Evolutionary conservation across 2,113 vertebrate genomes (phyloP).

Genomic region (Melospiza melodia): DNA sequence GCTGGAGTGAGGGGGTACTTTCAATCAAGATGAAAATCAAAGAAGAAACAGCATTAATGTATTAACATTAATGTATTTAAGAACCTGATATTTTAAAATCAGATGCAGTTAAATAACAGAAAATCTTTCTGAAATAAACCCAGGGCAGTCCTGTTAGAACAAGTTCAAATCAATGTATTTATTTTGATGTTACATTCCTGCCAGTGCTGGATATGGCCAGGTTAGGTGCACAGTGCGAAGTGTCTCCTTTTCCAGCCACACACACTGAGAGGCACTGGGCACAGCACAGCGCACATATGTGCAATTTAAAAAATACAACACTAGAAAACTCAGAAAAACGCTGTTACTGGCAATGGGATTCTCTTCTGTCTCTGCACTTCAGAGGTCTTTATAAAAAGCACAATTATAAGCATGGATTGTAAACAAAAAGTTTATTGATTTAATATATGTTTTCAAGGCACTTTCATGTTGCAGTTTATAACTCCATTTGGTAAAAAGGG

Average conservation of each 20-base stretch:
- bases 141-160: not conserved
- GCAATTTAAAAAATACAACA: not conserved
- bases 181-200: not conserved
- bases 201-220: not conserved
- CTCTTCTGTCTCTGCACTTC: not conserved
- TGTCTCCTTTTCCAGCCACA: not conserved
- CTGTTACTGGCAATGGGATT: not conserved
- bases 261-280: accelerated
- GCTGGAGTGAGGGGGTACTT: not conserved
- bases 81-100: not conserved
- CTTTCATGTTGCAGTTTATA: not conserved
- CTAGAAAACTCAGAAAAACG: not conserved
- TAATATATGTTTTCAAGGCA: not conserved
- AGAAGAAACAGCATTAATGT: not conserved
- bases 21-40: not conserved
- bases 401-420: not conserved
- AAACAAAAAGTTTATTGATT: not conserved
- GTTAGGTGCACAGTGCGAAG: not conserved
- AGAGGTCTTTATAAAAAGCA: not conserved
- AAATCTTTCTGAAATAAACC: not conserved
- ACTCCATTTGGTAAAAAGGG: not conserved
- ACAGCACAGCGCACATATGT: not conserved
- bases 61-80: not conserved
- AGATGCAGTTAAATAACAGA: not conserved
- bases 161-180: not conserved